phyloP scores from a whole-genome alignment of 2,113 vertebrate species.

The Numenius arquata region DNA sequence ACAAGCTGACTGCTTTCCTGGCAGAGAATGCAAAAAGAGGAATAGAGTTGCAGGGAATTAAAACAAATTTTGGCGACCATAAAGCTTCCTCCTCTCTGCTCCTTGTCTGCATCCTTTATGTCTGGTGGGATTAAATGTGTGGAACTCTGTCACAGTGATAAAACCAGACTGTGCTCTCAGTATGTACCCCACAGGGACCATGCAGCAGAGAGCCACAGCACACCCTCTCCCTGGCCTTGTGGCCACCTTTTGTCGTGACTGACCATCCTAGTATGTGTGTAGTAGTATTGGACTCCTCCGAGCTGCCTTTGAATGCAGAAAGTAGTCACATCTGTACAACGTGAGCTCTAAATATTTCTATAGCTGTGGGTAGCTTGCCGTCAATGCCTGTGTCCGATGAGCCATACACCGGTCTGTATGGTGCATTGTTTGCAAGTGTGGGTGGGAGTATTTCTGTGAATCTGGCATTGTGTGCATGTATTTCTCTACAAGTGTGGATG shows the following conservation, averaged over 20 bases:
- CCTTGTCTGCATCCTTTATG: neutral
- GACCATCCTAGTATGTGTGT: rapidly evolving
- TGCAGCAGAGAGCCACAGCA: neutral
- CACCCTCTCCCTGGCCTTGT: rapidly evolving
- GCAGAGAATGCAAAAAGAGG: neutral
- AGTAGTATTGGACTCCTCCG: neutral
- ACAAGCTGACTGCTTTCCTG: neutral
- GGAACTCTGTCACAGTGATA: neutral
- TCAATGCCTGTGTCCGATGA: rapidly evolving
- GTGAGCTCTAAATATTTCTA: neutral
- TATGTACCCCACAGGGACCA: neutral
- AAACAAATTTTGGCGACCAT: neutral
- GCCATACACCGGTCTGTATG: too few species aligned
- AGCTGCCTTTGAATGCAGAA: neutral
- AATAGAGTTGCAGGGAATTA: neutral
- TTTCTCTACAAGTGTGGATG: neutral
- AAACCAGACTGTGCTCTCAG: neutral
- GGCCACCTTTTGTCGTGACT: neutral
- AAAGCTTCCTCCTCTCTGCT: neutral
- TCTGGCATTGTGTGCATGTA: rapidly evolving
- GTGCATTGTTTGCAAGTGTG: neutral
- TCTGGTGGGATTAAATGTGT: neutral
- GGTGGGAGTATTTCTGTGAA: too few species aligned
- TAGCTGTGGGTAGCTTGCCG: neutral
- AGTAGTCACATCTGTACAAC: rapidly evolving